Evolutionary conservation across 2,888 invertebrate genomes (phyloP), one percentile per base, ranked within the genome.

Genomic region (Ptycholaimellus sp.): DNA sequence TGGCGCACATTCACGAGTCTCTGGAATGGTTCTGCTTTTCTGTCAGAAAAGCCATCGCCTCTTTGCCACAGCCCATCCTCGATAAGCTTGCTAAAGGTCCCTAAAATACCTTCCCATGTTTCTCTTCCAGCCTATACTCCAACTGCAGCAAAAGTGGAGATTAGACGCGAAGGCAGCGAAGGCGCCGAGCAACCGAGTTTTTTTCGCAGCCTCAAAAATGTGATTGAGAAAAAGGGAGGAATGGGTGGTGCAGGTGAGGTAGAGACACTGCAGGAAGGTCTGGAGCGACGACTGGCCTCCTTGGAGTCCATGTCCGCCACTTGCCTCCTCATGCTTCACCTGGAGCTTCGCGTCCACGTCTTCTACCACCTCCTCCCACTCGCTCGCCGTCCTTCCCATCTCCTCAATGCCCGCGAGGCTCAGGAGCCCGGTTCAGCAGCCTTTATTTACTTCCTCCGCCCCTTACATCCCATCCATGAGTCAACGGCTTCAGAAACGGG

Each of bases 341-440:
- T 90, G 48, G 90, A 93, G 69, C 78, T 80, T 49, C 51, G 48
- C 4, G 83, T 90, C 30, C 83, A 85, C 58, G 90, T 87, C 61
- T 87, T 90, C 66, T 81, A 81, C 65, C 83, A 82, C 64, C 66
- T 90, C 45, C 68, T 71, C 40, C 71, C 74, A 3, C 61, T 69
- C 29, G 63, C 67, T 18, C 58, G 59, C 42, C 59, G 59, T 46
- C 57, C 58, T 36, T 28, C 32, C 13, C 33, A 42, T 9, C 27
- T 39, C 18, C 21, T 37, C 17, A 30, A 19, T 9, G 36, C 35
- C n/a, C 18, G 28, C 5, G 23, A 33, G 19, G 21, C 16, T 13
- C 52, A 54, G 22, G 55, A 56, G 33, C 46, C 46, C 7, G 57
- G 57, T 38, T 45, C 45, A 40, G 16, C 32, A 33, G 37, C 30